Percentiles rank a stretch among this genome's conserved stretches.
Conservation (phyloP, 2,113 vertebrate species). For the Trichechus manatus region DNA sequence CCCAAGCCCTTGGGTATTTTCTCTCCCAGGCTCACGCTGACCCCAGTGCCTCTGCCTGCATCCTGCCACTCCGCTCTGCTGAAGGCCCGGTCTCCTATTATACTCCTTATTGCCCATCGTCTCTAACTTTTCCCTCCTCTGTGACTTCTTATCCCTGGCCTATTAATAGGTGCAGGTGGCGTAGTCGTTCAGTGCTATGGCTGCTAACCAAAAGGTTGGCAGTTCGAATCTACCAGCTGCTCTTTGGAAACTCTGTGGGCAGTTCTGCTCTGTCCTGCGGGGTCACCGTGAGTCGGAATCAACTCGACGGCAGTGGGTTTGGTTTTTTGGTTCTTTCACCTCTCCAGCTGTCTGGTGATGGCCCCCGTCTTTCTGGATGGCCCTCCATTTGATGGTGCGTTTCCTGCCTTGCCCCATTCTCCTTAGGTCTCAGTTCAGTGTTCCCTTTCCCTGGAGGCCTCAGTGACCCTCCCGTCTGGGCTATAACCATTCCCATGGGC, state of each 20-base stretch:
- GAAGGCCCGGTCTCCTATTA: accelerated
- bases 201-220: too few relatives aligned
- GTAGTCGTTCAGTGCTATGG: too few relatives aligned
- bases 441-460: neutral
- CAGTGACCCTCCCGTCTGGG: neutral
- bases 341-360: neutral
- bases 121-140: neutral
- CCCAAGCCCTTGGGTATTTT: neutral
- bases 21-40: neutral
- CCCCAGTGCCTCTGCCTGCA: neutral
- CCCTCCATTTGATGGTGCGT: neutral
- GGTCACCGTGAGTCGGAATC: too few relatives aligned
- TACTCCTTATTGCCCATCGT: neutral
- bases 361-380: too few relatives aligned
- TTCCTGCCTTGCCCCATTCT: neutral
- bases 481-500: accelerated
- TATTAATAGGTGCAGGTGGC: neutral
- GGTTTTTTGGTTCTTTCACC: too few relatives aligned
- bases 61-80: neutral
- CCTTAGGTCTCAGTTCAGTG: too few relatives aligned
- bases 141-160: neutral
- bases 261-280: too few relatives aligned
- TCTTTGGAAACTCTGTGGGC: too few relatives aligned
- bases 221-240: too few relatives aligned
- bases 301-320: too few relatives aligned